Percentiles rank a stretch among this genome's conserved stretches.
Evolutionary conservation across 2,888 invertebrate genomes (phyloP).

Genomic region (Acrocyrtus sp.): DNA sequence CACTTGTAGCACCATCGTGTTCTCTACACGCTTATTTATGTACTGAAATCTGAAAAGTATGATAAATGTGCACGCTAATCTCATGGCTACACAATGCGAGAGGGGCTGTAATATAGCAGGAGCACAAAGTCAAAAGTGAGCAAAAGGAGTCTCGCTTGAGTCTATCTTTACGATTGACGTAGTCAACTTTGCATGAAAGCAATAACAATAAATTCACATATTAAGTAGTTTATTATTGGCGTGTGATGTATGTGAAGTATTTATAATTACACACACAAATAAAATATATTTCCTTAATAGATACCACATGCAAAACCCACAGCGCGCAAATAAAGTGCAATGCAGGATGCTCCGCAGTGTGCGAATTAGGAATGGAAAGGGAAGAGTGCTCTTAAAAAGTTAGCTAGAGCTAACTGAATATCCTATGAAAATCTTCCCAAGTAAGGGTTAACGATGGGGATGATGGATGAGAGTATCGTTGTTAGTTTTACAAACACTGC

Average conservation of each 20-base stretch:
- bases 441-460: no score
- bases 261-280: slow-evolving; percentile 50
- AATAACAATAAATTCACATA: slow-evolving; percentile 50
- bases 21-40: slow-evolving; percentile 13
- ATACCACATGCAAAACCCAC: slow-evolving; percentile 33
- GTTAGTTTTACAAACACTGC: no score
- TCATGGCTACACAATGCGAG: slow-evolving; percentile 26
- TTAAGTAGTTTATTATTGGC: slow-evolving; percentile 29
- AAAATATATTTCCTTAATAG: slow-evolving; percentile 52
- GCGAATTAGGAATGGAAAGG: no score
- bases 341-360: no score
- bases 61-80: slow-evolving; percentile 31
- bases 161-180: slow-evolving; percentile 42
- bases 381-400: no score
- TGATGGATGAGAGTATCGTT: no score
- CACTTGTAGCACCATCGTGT: neutral
- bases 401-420: no score
- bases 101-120: neutral
- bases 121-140: neutral
- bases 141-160: slow-evolving; percentile 29
- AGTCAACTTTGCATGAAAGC: slow-evolving; percentile 36
- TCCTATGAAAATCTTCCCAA: no score
- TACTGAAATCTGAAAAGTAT: slow-evolving; percentile 18
- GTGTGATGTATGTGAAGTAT: slow-evolving; percentile 44
- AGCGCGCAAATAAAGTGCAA: no score